A percentile compares a stretch with the other conserved stretches of the same genome.
Evolutionary conservation across 2,888 invertebrate genomes (phyloP).

Genomic region (Hydraecia micacea): DNA sequence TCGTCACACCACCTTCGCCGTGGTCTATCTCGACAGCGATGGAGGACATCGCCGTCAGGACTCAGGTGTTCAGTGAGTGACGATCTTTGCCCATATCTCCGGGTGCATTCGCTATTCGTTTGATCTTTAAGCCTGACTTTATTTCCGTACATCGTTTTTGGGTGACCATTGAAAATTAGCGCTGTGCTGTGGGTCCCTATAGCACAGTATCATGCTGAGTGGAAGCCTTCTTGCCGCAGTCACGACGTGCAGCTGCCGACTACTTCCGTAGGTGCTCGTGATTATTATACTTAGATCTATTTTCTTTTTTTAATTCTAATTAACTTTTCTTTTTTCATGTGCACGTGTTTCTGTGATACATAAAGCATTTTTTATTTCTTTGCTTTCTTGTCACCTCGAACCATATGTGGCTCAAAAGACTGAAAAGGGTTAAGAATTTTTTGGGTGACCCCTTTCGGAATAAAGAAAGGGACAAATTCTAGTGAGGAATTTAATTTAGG

Average conservation of each 20-base stretch:
- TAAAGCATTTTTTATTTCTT: background rate
- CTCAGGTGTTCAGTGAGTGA: no score
- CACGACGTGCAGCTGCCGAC: no score
- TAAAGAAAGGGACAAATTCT: conserved; percentile 4
- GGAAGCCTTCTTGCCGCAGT: background rate
- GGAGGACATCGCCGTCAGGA: no score
- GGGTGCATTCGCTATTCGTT: background rate
- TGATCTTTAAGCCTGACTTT: background rate
- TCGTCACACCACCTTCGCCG: background rate
- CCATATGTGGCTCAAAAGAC: conserved; percentile 14
- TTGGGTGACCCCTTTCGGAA: conserved; percentile 7
- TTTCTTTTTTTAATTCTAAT: no score
- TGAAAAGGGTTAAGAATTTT: conserved; percentile 12
- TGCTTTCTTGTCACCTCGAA: background rate
- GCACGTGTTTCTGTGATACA: background rate
- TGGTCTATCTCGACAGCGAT: background rate
- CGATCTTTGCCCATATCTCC: no score
- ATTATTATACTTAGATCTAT: background rate
- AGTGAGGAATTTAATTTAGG: conserved; percentile 34
- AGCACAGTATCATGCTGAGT: background rate
- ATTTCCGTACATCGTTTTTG: no score
- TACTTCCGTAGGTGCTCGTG: background rate
- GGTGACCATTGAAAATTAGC: background rate
- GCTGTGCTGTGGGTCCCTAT: background rate
- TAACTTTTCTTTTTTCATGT: background rate